Base-by-base conservation (phyloP, 1,140 invertebrate species). In the Tribolium madens region DNA sequence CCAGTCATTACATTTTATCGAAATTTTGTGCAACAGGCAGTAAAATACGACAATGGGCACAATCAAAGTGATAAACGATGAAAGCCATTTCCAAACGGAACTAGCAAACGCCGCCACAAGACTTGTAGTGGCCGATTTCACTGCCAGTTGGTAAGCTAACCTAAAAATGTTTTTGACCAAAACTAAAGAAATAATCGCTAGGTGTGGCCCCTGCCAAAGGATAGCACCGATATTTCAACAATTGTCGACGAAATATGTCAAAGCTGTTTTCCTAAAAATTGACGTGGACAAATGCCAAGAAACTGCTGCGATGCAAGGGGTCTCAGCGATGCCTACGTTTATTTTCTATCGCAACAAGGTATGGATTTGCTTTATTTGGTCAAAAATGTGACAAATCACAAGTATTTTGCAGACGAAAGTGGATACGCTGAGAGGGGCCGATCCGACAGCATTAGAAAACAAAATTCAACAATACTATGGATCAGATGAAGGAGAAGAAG, bases 291-390 rank as follows among this genome's bases (percentile, higher is more conserved):
- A 93, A 83, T 96, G 95, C 82, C 91, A 92, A 52, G 95, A 96
- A 83, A 95, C 94, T 21, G 96, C 97, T 1, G 89, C 91, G 15
- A 87, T 88, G 14, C 93, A 98, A 85, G 95, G 94, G 47, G 94
- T 99, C 12, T 93, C 91, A 76, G 95, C 96, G 1, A 99, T 99
- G 96, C 98, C 98, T 4, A 99, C 98, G 3, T 99, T 99, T 84
- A 93, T 98, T 76, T 97, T 99, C 83, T 98, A 96, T 84, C 92
- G 93, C 77, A 98, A 97, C 85, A 91, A 92, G 85, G 90, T 92
- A 85, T 83, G 69, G 21, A 26, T 4, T 26, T 26, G 21, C 0
- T 3, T 26, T 26, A 26, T 26, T 26, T 53, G 14, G 50, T 0
- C 13, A 52, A 17, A 15, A 52, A 52, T 52, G 50, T 12, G 50